Percentiles rank a stretch among this genome's conserved stretches.
Evolutionary conservation across 1,140 invertebrate species (phyloP).

Genomic region (Drosophila sucinea): DNA sequence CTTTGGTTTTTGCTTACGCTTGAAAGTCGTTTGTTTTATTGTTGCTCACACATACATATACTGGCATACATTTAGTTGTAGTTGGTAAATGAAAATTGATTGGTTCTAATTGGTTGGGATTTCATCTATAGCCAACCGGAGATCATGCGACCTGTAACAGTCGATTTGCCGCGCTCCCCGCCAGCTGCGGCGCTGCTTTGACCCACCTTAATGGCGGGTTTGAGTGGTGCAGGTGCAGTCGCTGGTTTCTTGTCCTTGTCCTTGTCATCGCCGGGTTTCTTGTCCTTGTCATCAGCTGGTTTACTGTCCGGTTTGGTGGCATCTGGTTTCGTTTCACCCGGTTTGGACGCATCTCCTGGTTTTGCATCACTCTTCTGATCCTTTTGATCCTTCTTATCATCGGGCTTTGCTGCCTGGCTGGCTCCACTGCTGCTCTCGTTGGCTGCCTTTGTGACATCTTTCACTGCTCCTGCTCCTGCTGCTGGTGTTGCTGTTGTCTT

Average conservation of each 20-base stretch:
- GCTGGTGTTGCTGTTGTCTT: slow-evolving; percentile 41
- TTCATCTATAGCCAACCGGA: slow-evolving; percentile 71
- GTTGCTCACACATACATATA: slow-evolving; percentile 40
- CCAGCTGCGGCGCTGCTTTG: slow-evolving; percentile 79
- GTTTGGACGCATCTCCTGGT: slow-evolving; percentile 34
- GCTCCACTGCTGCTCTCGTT: slow-evolving; percentile 57
- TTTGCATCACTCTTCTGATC: slow-evolving; percentile 52
- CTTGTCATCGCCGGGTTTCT: slow-evolving; percentile 56
- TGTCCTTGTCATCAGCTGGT: slow-evolving; percentile 53
- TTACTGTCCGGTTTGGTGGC: slow-evolving; percentile 53
- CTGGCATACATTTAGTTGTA: slow-evolving; percentile 11
- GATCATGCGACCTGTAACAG: slow-evolving; percentile 82
- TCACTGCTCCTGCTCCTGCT: slow-evolving; percentile 21
- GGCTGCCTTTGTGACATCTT: slow-evolving; percentile 48
- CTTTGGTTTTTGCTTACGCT: not conserved
- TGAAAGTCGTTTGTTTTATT: slow-evolving; percentile 34
- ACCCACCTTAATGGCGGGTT: slow-evolving; percentile 77
- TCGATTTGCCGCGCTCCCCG: slow-evolving; percentile 80
- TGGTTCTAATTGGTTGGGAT: not conserved
- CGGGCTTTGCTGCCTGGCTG: slow-evolving; percentile 49
- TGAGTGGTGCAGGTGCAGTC: slow-evolving; percentile 54
- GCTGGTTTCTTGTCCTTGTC: slow-evolving; percentile 63
- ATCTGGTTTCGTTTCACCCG: slow-evolving; percentile 45
- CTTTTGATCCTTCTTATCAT: slow-evolving; percentile 66
- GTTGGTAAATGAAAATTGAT: not conserved